phyloP scores from a whole-genome alignment of 2,113 vertebrate genomes.

The Megaleporinus macrocephalus region DNA sequence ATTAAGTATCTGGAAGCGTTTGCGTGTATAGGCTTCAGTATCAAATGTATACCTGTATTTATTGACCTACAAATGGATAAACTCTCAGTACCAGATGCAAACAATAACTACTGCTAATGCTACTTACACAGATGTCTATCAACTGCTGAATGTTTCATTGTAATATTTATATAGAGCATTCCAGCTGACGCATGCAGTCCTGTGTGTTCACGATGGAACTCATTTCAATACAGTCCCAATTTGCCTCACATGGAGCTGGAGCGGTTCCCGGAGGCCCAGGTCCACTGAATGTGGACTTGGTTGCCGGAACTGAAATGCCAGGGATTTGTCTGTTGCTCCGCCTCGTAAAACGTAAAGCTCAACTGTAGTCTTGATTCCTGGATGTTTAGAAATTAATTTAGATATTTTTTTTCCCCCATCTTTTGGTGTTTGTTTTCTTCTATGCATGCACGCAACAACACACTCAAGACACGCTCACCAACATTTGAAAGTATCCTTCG shows the following conservation, averaged over 20 bases:
- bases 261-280: not conserved
- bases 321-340: not conserved
- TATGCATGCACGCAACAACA: constrained; percentile 33
- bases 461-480: constrained; percentile 31
- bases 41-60: constrained; percentile 41
- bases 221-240: constrained; percentile 6
- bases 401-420: too few species aligned
- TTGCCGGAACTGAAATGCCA: not conserved
- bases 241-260: not conserved
- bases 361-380: not conserved
- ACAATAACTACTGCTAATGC: constrained; percentile 47
- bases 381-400: constrained; percentile 6
- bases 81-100: constrained; percentile 33
- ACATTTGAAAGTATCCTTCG: constrained; percentile 34
- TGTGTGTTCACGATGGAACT: constrained; percentile 21
- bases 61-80: constrained; percentile 16
- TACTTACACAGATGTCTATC: constrained; percentile 50
- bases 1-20: constrained; percentile 6
- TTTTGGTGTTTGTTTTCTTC: not conserved
- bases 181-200: constrained; percentile 55
- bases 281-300: not conserved
- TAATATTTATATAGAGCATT: constrained; percentile 49
- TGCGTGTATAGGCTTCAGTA: constrained; percentile 15
- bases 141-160: constrained; percentile 57
- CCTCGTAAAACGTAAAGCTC: not conserved